Evolutionary conservation across 1,140 invertebrate genomes (phyloP).

Genomic region (Melitaea cinxia): DNA sequence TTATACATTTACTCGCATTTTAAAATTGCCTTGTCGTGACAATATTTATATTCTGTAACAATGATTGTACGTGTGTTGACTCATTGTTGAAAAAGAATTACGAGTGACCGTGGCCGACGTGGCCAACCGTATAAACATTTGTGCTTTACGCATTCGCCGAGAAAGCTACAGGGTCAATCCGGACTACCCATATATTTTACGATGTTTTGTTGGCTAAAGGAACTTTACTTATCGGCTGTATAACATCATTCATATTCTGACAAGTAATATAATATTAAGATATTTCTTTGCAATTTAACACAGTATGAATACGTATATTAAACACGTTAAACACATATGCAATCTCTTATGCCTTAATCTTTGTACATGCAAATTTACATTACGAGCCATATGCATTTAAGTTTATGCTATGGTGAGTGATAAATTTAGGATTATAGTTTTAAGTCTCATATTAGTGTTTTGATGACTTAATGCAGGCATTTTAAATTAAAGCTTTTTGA

Average conservation of each 20-base stretch:
- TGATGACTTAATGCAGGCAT: background rate
- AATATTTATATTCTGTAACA: constrained; percentile 35
- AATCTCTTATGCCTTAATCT: too few species aligned
- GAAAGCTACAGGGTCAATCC: constrained; percentile 37
- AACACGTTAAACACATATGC: too few species aligned
- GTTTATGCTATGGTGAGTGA: too few species aligned
- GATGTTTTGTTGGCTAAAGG: constrained; percentile 16
- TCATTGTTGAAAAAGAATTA: constrained; percentile 41
- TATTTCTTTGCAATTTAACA: background rate
- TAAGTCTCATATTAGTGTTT: background rate
- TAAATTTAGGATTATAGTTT: too few species aligned
- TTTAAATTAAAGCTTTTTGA: background rate
- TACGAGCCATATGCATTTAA: too few species aligned
- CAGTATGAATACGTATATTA: too few species aligned
- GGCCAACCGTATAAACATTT: constrained; percentile 38
- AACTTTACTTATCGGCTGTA: background rate
- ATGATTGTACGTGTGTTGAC: constrained; percentile 34
- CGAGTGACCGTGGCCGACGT: constrained; percentile 37
- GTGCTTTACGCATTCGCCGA: constrained; percentile 29
- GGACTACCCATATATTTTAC: constrained; percentile 23
- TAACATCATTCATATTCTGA: background rate
- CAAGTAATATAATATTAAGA: background rate
- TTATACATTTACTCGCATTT: background rate
- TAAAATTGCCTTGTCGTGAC: constrained; percentile 28
- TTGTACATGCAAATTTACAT: too few species aligned